Evolutionary conservation across 2,888 invertebrate species (phyloP).

Genomic region (Drosophila cognata): DNA sequence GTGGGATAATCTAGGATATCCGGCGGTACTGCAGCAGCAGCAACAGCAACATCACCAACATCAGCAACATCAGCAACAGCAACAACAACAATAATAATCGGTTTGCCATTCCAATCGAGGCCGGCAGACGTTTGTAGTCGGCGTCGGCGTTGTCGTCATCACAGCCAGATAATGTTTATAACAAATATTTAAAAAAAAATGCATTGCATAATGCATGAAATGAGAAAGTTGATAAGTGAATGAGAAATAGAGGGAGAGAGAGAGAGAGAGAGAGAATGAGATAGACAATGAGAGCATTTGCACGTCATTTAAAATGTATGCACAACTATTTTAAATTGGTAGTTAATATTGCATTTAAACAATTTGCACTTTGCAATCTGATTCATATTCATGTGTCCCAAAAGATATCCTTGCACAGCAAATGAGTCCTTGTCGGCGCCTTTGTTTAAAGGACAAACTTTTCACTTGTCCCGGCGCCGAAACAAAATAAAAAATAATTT

Average conservation of each 20-base stretch:
- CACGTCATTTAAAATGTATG: conserved; percentile 18
- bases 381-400: conserved; percentile 54
- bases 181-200: conserved; percentile 33
- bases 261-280: conserved; percentile 17
- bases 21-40: conserved; percentile 89
- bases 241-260: conserved; percentile 9
- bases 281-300: conserved; percentile 25
- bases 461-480: conserved; percentile 53
- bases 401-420: conserved; percentile 41
- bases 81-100: conserved; percentile 8
- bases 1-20: conserved; percentile 94
- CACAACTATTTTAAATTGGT: conserved; percentile 38
- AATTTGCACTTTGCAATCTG: conserved; percentile 62
- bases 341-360: conserved; percentile 62
- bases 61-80: conserved; percentile 8
- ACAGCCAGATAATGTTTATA: conserved; percentile 70
- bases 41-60: conserved; percentile 40
- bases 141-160: conserved; percentile 31
- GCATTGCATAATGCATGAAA: conserved; percentile 33
- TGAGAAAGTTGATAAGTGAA: conserved; percentile 19
- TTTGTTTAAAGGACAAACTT: conserved; percentile 75
- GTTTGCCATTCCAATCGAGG: conserved; percentile 56
- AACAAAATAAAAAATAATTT: conserved; percentile 40
- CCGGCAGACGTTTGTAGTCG: conserved; percentile 62
- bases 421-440: conserved; percentile 51